phyloP scores from a whole-genome alignment of 2,888 invertebrate species.

The Leptinotarsa rubiginosa region DNA sequence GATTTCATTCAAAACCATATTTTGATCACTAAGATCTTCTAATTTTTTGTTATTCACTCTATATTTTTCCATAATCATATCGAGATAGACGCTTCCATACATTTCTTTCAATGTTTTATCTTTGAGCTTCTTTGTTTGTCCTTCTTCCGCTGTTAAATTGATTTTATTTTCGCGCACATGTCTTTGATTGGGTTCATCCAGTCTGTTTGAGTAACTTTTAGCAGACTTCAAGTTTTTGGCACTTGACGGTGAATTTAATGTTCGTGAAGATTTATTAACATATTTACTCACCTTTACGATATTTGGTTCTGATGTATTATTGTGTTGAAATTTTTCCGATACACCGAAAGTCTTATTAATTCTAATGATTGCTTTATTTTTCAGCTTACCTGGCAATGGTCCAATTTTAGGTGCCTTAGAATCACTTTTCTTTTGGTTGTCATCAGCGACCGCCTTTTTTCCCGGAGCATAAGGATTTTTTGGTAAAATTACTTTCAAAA shows the following conservation, averaged over 20 bases:
- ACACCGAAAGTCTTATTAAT: neutral
- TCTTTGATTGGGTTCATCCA: neutral
- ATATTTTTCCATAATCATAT: slow-evolving; percentile 14
- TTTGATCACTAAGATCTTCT: neutral
- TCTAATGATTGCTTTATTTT: slow-evolving; percentile 11
- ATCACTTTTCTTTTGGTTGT: neutral
- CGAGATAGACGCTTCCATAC: neutral
- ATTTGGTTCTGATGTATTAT: neutral
- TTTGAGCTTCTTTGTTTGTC: neutral
- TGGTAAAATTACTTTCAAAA: neutral
- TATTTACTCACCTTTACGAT: neutral
- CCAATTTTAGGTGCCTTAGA: neutral
- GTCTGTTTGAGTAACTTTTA: neutral
- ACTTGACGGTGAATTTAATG: neutral
- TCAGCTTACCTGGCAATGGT: slow-evolving; percentile 11
- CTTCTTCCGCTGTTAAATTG: neutral
- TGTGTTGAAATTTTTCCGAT: neutral
- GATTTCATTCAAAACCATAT: neutral
- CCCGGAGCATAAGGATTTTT: neutral
- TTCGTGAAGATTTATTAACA: too few relatives aligned
- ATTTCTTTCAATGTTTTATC: neutral
- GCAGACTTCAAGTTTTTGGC: neutral
- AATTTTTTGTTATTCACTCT: neutral
- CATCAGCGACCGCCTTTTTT: neutral
- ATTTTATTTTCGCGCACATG: neutral